Evolutionary conservation across 2,113 vertebrate species (phyloP).

Genomic region (Nipponia nippon): DNA sequence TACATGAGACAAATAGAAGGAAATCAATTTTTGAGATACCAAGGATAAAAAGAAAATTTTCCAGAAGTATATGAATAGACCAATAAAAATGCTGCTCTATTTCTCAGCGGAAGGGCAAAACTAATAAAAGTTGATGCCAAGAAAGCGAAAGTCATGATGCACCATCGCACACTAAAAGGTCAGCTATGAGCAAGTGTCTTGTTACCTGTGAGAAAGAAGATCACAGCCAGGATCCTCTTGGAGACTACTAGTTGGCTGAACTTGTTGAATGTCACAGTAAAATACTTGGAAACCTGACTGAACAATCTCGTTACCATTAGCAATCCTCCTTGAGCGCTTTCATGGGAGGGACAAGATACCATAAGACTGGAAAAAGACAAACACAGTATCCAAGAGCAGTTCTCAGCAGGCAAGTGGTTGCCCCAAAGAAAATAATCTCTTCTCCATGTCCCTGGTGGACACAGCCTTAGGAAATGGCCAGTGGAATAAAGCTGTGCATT

Average conservation of each 20-base stretch:
- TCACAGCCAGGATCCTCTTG: background rate
- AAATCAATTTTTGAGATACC: background rate
- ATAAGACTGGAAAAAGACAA: background rate
- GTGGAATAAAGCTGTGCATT: background rate
- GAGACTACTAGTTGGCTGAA: background rate
- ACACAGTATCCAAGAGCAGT: background rate
- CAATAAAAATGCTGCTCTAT: background rate
- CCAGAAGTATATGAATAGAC: background rate
- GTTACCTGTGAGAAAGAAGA: background rate
- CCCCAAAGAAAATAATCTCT: background rate
- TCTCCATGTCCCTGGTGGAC: background rate
- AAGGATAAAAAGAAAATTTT: background rate
- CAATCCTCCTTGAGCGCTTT: background rate
- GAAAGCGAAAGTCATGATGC: background rate
- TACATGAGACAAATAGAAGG: background rate
- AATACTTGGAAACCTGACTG: background rate
- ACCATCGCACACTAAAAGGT: background rate
- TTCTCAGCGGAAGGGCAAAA: background rate
- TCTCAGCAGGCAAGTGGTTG: background rate
- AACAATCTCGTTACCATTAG: background rate
- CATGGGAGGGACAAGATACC: background rate
- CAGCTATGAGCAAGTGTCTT: background rate
- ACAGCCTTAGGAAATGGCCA: background rate
- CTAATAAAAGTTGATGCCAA: background rate
- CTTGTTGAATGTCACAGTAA: background rate